Evolutionary conservation across 2,888 invertebrate species (phyloP).

Genomic region (Drosophila leonis): DNA sequence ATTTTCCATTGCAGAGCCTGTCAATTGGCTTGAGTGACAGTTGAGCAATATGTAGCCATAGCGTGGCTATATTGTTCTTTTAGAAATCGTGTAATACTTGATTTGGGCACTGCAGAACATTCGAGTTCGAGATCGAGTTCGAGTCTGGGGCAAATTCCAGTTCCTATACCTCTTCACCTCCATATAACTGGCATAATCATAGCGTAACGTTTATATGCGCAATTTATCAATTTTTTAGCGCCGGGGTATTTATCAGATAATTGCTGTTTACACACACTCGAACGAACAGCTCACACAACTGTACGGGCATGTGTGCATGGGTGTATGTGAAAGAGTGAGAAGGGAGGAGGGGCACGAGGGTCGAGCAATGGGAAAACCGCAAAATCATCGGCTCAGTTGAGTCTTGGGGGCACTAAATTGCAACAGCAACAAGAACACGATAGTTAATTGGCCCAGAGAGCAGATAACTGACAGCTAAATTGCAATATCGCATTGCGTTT

Average conservation of each 20-base stretch:
- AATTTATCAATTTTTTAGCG: conserved; percentile 80
- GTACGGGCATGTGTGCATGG: neutral
- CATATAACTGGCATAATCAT: conserved; percentile 69
- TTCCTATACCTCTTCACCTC: conserved; percentile 12
- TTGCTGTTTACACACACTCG: conserved; percentile 77
- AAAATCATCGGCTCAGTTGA: conserved; percentile 68
- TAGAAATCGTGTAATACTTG: conserved; percentile 21
- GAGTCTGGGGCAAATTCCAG: conserved; percentile 30
- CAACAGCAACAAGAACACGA: conserved; percentile 61
- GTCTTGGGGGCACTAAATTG: conserved; percentile 74
- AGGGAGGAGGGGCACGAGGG: conserved; percentile 12
- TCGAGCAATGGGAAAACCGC: conserved; percentile 66
- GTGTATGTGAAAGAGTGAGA: conserved; percentile 5
- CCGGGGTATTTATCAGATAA: conserved; percentile 78
- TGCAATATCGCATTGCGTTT: conserved; percentile 79
- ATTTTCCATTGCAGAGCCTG: conserved; percentile 16
- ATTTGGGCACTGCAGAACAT: conserved; percentile 18
- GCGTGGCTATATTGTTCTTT: conserved; percentile 15
- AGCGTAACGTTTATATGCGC: conserved; percentile 77
- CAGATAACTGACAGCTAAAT: conserved; percentile 78
- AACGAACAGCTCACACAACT: conserved; percentile 28
- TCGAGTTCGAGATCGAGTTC: neutral
- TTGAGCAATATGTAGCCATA: conserved; percentile 13
- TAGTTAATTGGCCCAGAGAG: conserved; percentile 79
- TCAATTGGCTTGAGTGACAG: conserved; percentile 43